Percentiles rank a stretch among this genome's conserved stretches.
Conservation (phyloP, 2,888 invertebrate genomes). For the Cartodere bifasciata region DNA sequence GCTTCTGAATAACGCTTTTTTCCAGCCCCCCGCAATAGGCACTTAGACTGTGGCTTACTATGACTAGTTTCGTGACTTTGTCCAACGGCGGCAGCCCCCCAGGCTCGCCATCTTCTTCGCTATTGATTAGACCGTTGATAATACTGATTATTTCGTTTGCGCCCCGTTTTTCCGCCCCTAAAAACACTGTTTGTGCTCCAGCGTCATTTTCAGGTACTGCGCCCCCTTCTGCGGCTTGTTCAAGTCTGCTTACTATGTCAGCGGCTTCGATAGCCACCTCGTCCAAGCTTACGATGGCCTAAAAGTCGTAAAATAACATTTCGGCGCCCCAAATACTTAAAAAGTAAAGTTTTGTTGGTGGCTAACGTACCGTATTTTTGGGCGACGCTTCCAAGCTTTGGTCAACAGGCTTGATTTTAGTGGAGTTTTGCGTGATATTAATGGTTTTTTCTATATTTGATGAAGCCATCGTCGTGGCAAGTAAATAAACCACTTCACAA, state of each 20-base stretch:
- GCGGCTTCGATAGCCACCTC: constrained; percentile 36
- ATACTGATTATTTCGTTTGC: constrained; percentile 46
- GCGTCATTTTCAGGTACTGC: constrained; percentile 23
- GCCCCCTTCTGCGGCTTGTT: constrained; percentile 31
- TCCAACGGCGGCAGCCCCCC: constrained; percentile 47
- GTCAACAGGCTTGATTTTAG: constrained; percentile 7
- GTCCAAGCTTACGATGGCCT: too few relatives aligned
- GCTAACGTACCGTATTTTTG: too few relatives aligned
- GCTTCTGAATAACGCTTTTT: constrained; percentile 60
- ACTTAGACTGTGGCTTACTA: constrained; percentile 77
- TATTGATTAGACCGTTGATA: constrained; percentile 46
- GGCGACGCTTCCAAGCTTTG: too few relatives aligned
- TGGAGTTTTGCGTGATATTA: constrained; percentile 10
- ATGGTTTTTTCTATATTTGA: constrained; percentile 20
- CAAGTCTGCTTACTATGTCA: constrained; percentile 34
- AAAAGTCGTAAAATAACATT: too few relatives aligned
- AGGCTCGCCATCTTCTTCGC: constrained; percentile 51
- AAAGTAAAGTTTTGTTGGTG: too few relatives aligned
- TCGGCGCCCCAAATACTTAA: too few relatives aligned
- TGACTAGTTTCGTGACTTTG: constrained; percentile 49
- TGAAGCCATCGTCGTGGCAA: constrained; percentile 27
- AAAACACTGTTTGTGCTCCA: constrained; percentile 29
- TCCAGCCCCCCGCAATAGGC: constrained; percentile 79
- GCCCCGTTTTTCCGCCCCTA: constrained; percentile 32
- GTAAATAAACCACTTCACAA: too few relatives aligned